These are phyloP conservation scores for Poecilia picta DNA, from an alignment of 2,797 vertebrate genomes.

Conservation along the genomic window DNA sequence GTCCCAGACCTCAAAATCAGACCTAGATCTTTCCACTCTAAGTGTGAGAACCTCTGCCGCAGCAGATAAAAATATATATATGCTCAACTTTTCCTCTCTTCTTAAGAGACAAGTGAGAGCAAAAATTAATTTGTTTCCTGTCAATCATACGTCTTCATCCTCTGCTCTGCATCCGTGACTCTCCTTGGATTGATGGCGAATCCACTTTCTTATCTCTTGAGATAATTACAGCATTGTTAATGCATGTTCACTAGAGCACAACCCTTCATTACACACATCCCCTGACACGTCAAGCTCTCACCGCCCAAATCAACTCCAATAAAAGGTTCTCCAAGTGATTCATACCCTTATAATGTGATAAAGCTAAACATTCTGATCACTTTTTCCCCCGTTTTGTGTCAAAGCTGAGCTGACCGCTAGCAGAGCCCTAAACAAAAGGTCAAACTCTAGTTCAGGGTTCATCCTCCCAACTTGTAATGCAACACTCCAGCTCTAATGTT, in stretches of 20 bases:
- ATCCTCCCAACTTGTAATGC: conserved; percentile 34
- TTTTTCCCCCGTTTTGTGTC: background rate
- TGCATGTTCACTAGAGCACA: conserved; percentile 30
- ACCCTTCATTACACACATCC: conserved; percentile 30
- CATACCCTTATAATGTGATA: conserved; percentile 55
- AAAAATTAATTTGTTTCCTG: conserved; percentile 56
- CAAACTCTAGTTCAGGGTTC: conserved; percentile 31
- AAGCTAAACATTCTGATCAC: conserved; percentile 7
- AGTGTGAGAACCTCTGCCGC: background rate
- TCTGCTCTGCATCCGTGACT: conserved; percentile 32
- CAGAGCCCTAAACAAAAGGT: conserved; percentile 23
- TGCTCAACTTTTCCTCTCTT: conserved; percentile 25
- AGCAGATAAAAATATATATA: conserved; percentile 53
- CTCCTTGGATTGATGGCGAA: conserved; percentile 49
- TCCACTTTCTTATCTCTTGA: conserved; percentile 65
- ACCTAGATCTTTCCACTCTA: background rate
- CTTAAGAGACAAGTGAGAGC: conserved; percentile 62
- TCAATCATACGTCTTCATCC: conserved; percentile 65
- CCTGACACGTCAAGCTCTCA: background rate
- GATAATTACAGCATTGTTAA: conserved; percentile 66
- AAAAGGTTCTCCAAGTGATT: conserved; percentile 30
- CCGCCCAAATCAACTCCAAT: conserved; percentile 19
- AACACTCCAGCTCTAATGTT: conserved; percentile 31
- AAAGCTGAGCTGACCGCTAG: conserved; percentile 37
- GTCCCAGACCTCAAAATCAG: background rate